These are phyloP conservation scores for Metridium senile DNA, from an alignment of 92 coral and sea anemone genomes.

Conservation along the genomic window DNA sequence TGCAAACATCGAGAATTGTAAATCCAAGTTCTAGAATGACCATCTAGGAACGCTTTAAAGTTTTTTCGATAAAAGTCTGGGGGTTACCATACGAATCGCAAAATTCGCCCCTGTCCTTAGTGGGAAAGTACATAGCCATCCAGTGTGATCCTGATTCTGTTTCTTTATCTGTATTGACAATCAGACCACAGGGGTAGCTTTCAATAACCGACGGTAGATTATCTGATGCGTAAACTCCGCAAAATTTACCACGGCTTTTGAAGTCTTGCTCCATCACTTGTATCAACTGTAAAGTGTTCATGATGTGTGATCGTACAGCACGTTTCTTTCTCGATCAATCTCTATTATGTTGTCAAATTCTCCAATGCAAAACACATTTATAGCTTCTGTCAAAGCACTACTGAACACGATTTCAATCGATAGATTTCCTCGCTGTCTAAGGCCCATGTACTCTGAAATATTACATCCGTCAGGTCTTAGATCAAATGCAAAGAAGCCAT, in stretches of 20 bases:
- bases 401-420: constrained; percentile 25
- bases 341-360: constrained; percentile 36
- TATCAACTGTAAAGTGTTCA: constrained; percentile 36
- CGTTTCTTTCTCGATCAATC: constrained; percentile 37
- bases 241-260: constrained; percentile 18
- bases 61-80: constrained; percentile 29
- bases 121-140: constrained; percentile 36
- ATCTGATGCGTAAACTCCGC: constrained; percentile 30
- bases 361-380: constrained; percentile 31
- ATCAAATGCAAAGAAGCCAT: constrained; percentile 28
- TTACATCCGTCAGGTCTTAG: constrained; percentile 38
- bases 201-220: constrained; percentile 7
- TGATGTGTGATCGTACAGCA: constrained; percentile 38
- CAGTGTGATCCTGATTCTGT: constrained; percentile 26
- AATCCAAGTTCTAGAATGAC: constrained; percentile 17
- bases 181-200: constrained; percentile 9
- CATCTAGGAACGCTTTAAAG: constrained; percentile 33
- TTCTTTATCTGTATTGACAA: constrained; percentile 28
- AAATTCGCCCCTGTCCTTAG: constrained; percentile 16
- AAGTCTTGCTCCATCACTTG: constrained; percentile 25
- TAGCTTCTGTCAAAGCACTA: constrained; percentile 30
- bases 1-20: constrained; percentile 43
- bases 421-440: constrained; percentile 42
- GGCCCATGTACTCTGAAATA: constrained; percentile 25
- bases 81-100: constrained; percentile 40